Base-by-base conservation (phyloP, 2,888 invertebrate genomes). In the Chesias legatella region DNA sequence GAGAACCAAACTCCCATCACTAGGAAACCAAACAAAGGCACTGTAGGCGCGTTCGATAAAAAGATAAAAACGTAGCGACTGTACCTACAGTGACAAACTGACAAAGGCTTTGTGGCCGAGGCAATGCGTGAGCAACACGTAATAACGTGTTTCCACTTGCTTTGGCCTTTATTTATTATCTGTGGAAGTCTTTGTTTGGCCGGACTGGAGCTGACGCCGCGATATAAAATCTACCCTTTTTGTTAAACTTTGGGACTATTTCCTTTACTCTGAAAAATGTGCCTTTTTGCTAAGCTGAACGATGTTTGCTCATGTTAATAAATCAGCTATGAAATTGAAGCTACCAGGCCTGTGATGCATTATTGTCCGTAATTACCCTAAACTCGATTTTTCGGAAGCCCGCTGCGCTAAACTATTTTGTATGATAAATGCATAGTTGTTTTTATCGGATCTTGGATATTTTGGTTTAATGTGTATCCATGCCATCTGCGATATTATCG, bases 81-180 rank as follows among this genome's bases (percentile, higher is more conserved):
- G 42, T 33, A n/a, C n/a, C n/a, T n/a, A 27, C 29, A 29, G 43
- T 53, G 52, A 63, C 66, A 63, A 65, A 60, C 36, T 36, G 51
- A 60, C 59, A 42, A 41, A 35, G 37, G 32, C 44, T 42, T 51
- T 40, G 53, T 27, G 53, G 51, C 48, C 50, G 54, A 42, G 47
- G 52, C 53, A 59, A 58, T 57, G 63, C 58, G 64, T 60, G 59
- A 60, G 58, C 60, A 58, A 60, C 59, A 61, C 58, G 59, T 60
- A 58, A 63, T 60, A 65, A 60, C 52, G 44, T 48, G 46, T 48
- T 48, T 30, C 25, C 52, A 50, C 54, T 48, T 52, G 54, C 46
- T 50, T 45, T 48, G 48, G 46, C 49, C 41, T 48, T 48, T 53
- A 55, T 55, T 51, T 55, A 51, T 53, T 51, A 47, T 52, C 53